phyloP scores from a whole-genome alignment of 2,113 vertebrate species.

The Myotis lucifugus region DNA sequence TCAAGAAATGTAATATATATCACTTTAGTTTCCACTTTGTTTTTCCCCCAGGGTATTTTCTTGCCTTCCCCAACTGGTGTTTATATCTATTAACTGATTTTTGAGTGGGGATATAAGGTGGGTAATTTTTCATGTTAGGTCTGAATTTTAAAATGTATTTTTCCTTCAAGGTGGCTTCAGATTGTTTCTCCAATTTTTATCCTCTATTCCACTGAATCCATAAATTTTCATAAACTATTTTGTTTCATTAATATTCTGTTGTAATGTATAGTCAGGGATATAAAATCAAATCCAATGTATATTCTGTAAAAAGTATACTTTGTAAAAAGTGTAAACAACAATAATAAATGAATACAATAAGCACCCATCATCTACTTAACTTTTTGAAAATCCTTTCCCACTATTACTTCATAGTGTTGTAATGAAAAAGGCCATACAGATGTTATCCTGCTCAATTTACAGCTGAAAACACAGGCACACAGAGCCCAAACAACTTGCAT shows the following conservation, averaged over 20 bases:
- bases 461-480: not conserved
- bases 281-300: not conserved
- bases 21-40: conserved; percentile 35
- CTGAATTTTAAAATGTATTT: conserved; percentile 54
- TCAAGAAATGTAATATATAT: not conserved
- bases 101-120: conserved; percentile 11
- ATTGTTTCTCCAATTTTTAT: conserved; percentile 9
- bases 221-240: conserved; percentile 6
- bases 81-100: conserved; percentile 50
- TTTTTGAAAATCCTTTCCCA: not conserved
- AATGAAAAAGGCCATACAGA: not conserved
- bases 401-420: not conserved
- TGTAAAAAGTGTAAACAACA: not conserved
- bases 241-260: conserved; percentile 7
- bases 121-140: conserved; percentile 38
- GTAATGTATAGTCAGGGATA: not conserved
- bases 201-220: not conserved
- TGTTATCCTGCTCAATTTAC: not conserved
- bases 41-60: not conserved
- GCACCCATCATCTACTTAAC: not conserved
- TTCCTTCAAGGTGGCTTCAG: conserved; percentile 20
- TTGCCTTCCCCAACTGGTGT: not conserved
- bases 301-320: not conserved
- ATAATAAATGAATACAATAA: not conserved
- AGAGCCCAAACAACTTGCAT: not conserved